Conservation (phyloP, 2,888 invertebrate species). For the Ectemnius lituratus region DNA sequence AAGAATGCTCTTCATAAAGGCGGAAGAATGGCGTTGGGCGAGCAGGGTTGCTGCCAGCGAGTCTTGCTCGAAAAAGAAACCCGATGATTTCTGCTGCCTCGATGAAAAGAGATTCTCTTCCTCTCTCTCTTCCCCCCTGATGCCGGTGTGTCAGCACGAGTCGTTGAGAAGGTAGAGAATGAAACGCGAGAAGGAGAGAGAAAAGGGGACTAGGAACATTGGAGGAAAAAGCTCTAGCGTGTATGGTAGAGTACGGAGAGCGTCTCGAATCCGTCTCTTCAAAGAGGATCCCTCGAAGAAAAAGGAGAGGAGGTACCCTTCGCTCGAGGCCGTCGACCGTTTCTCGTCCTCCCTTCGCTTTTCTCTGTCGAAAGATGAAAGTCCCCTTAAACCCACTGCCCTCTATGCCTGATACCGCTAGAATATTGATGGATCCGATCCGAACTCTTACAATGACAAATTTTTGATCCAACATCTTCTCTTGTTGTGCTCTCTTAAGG, state of each 20-base stretch:
- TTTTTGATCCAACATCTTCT: conserved; percentile 2
- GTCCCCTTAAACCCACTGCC: conserved; percentile 9
- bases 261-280: conserved; percentile 67
- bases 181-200: conserved; percentile 38
- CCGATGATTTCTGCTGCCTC: conserved; percentile 64
- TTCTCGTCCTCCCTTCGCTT: conserved; percentile 30
- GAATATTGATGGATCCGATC: conserved; percentile 11
- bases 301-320: conserved; percentile 31
- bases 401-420: conserved; percentile 15
- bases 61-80: conserved; percentile 54
- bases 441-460: not conserved
- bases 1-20: conserved; percentile 52
- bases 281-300: conserved; percentile 46
- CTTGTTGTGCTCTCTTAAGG: not conserved
- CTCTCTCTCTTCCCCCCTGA: too few species aligned
- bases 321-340: conserved; percentile 23
- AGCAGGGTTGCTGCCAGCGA: conserved; percentile 19
- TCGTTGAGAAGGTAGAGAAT: conserved; percentile 45
- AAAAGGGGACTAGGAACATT: conserved; percentile 44
- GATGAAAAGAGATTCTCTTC: conserved; percentile 45
- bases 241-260: conserved; percentile 59
- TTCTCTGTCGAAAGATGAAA: conserved; percentile 17
- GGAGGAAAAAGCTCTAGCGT: conserved; percentile 52
- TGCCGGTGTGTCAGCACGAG: conserved; percentile 33
- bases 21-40: conserved; percentile 29